Evolutionary conservation across 2,888 invertebrate genomes (phyloP).

Genomic region (Dyspetes luteomarginatus): DNA sequence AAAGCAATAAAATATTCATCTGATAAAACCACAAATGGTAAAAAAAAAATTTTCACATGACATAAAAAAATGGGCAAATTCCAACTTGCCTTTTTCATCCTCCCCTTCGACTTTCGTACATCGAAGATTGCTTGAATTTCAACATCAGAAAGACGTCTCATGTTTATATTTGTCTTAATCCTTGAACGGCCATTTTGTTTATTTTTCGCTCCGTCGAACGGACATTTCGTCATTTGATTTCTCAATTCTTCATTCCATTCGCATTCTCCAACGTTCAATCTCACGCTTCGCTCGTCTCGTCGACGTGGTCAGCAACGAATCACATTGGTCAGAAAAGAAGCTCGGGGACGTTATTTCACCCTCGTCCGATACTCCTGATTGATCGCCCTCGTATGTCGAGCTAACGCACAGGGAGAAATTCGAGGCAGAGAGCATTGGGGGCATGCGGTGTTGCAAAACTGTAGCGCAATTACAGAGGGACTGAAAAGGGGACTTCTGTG

Average conservation of each 20-base stretch:
- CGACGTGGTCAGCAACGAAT: slow-evolving; percentile 55
- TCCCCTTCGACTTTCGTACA: not conserved
- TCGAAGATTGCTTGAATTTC: no score
- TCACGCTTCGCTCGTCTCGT: slow-evolving; percentile 66
- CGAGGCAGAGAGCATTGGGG: slow-evolving; percentile 13
- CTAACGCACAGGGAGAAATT: slow-evolving; percentile 21
- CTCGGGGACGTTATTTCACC: slow-evolving; percentile 35
- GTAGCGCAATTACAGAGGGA: slow-evolving; percentile 66
- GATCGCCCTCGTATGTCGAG: slow-evolving; percentile 37
- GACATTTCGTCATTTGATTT: no score
- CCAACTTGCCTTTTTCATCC: not conserved
- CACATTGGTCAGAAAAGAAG: slow-evolving; percentile 9
- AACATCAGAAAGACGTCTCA: no score
- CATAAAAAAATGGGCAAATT: no score
- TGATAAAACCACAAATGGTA: no score
- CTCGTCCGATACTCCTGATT: slow-evolving; percentile 56
- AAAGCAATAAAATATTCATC: no score
- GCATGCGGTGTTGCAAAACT: slow-evolving; percentile 52
- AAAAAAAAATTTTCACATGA: no score
- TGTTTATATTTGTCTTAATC: no score
- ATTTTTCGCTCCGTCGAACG: not conserved
- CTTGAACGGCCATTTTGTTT: not conserved
- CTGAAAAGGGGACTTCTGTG: not conserved
- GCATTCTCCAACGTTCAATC: slow-evolving; percentile 62
- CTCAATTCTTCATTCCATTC: not conserved